Evolutionary conservation across 2,888 invertebrate species (phyloP).

Genomic region (Melolontha melolontha): DNA sequence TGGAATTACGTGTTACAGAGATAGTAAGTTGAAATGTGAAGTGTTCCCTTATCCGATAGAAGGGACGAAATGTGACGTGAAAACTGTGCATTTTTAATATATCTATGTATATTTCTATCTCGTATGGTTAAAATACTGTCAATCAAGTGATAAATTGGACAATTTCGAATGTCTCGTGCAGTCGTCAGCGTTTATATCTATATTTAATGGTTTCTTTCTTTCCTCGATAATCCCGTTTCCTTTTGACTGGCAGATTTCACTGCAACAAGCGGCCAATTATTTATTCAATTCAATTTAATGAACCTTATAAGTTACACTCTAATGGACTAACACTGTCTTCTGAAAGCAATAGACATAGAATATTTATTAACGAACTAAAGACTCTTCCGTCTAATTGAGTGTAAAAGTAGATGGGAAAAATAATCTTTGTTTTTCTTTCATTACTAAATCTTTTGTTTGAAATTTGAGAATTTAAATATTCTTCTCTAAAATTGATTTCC

Average conservation of each 20-base stretch:
- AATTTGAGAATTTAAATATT: too few relatives aligned
- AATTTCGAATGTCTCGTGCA: slow-evolving; percentile 18
- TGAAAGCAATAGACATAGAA: background rate
- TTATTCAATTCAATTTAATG: slow-evolving; percentile 21
- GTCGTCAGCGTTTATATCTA: slow-evolving; percentile 29
- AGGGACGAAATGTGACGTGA: background rate
- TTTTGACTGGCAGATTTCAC: slow-evolving; percentile 7
- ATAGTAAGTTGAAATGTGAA: slow-evolving; percentile 15
- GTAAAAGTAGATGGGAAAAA: too few relatives aligned
- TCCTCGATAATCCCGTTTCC: background rate
- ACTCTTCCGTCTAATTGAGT: too few relatives aligned
- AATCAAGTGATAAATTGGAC: slow-evolving; percentile 38
- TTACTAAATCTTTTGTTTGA: too few relatives aligned
- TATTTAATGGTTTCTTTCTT: slow-evolving; percentile 31
- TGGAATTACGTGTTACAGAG: slow-evolving; percentile 21
- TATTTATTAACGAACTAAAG: background rate
- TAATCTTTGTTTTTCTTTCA: too few relatives aligned
- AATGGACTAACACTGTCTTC: slow-evolving; percentile 20
- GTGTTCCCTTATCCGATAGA: slow-evolving; percentile 2
- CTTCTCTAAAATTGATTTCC: too few relatives aligned
- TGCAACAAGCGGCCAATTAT: slow-evolving; percentile 4
- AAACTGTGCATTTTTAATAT: slow-evolving; percentile 35
- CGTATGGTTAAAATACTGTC: slow-evolving; percentile 38
- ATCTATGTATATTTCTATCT: slow-evolving; percentile 13
- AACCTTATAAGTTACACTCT: slow-evolving; percentile 4